Evolutionary conservation across 2,888 invertebrate species (phyloP), one percentile per base, ranked within the genome.

Genomic region (Coelopa pilipes): DNA sequence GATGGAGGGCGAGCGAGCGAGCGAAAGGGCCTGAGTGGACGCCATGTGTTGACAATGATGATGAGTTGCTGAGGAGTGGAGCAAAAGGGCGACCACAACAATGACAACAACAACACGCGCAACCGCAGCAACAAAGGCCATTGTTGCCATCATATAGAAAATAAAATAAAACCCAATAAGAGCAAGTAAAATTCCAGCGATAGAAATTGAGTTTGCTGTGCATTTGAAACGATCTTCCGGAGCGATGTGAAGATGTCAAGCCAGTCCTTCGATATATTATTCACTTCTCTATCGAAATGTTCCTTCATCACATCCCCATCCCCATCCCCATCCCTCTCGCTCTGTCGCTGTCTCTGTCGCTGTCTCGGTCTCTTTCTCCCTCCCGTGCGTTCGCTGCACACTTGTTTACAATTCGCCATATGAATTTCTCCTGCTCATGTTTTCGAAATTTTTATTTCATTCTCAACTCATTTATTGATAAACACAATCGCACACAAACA

Each of bases 381-480:
- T 21, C 11, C 5, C 19, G 17, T n/a, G n/a, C 11, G 60, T 13
- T 53, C 13, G 13, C 53, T 15, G 5, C n/a, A 13, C 53, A 53
- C 4, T 53, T 53, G 53, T 53, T 53, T 53, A 53, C 53, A 53
- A 15, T 34, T 62, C 24, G 21, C 59, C 4, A 59, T 59, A 59
- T 59, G 21, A 62, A 24, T 24, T 62, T 15, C 24, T 21, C 34
- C 34, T 34, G 2, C 34, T 19, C 60, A 62, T 19, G 4, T 62
- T 62, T 62, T 62, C 13, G 11, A 65, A 65, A 10, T 65, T 47
- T 45, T 47, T 65, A 46, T 5, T 65, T 46, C 17, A 66, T 21
- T 66, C 50, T 66, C 17, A 50, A 50, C 50, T 24, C 19, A 50
- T 66, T 66, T 49, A 66, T 66, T 66, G 66, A 66, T 17, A n/a